Evolutionary conservation across 2,888 invertebrate species (phyloP).

Genomic region (Diplolepis rosae): DNA sequence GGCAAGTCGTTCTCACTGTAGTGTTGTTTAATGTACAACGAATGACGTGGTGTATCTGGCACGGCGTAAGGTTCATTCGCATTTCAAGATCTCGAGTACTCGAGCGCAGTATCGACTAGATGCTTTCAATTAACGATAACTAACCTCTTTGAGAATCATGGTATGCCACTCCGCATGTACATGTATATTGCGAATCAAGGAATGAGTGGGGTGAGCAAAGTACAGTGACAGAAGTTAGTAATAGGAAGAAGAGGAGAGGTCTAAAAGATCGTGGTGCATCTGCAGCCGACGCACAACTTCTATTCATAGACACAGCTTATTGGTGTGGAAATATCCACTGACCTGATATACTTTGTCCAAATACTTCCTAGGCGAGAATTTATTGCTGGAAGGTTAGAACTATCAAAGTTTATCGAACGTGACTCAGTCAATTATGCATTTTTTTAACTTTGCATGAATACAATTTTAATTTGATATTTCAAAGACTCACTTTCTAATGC

Average conservation of each 20-base stretch:
- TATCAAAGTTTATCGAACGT: too few relatives aligned
- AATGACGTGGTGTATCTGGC: conserved; percentile 1
- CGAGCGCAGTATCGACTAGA: conserved; percentile 19
- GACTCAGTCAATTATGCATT: too few relatives aligned
- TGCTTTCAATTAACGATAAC: conserved; percentile 42
- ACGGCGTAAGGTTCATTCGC: conserved; percentile 18
- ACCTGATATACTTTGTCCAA: conserved; percentile 43
- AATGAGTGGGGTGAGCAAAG: conserved; percentile 33
- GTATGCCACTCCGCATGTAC: not conserved
- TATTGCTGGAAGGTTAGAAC: too few relatives aligned
- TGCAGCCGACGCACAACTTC: conserved; percentile 45
- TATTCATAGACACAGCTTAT: conserved; percentile 53
- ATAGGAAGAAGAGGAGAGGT: conserved; percentile 30
- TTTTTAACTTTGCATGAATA: too few relatives aligned
- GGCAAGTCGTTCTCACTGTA: conserved; percentile 18
- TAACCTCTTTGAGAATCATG: conserved; percentile 37
- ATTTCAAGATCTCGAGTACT: conserved; percentile 29
- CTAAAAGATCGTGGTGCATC: conserved; percentile 46
- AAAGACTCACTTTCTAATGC: too few relatives aligned
- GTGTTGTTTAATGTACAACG: not conserved
- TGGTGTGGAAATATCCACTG: conserved; percentile 51
- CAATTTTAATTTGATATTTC: too few relatives aligned
- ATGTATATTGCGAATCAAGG: not conserved
- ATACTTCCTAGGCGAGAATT: not conserved
- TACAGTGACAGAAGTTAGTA: conserved; percentile 27